Conservation (phyloP, 1,140 invertebrate species). For the Lineus longissimus region DNA sequence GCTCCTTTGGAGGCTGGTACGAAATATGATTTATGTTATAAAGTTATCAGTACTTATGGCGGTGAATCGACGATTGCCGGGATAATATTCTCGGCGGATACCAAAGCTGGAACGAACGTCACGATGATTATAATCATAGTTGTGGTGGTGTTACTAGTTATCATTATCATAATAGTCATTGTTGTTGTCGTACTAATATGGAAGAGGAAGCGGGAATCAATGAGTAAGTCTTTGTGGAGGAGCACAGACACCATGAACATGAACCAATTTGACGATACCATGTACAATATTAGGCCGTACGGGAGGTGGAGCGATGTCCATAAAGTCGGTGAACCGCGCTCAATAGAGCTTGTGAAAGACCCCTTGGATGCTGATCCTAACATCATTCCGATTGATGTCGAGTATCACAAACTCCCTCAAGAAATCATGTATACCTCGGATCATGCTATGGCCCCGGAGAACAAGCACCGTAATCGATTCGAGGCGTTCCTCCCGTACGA, state of each 20-base stretch:
- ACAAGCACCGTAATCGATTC: constrained; percentile 41
- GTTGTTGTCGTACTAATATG: not conserved
- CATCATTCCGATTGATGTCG: constrained; percentile 36
- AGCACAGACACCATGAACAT: not conserved
- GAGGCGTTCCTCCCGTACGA: constrained; percentile 48
- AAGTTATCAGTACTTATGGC: too few relatives aligned
- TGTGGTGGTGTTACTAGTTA: not conserved
- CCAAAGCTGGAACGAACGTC: not conserved
- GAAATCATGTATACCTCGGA: constrained; percentile 26
- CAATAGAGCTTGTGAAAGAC: not conserved
- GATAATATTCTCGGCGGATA: too few relatives aligned
- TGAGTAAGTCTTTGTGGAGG: not conserved
- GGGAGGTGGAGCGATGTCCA: constrained; percentile 3
- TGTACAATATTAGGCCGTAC: not conserved
- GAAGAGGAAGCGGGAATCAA: not conserved
- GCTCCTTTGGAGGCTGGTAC: too few relatives aligned
- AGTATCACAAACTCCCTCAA: constrained; percentile 42
- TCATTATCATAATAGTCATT: not conserved
- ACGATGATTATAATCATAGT: not conserved
- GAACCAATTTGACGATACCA: not conserved
- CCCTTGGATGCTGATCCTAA: not conserved
- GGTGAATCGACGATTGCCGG: too few relatives aligned
- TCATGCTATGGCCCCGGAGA: constrained; percentile 25
- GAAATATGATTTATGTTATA: too few relatives aligned
- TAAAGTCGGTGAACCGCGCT: not conserved